These are phyloP conservation scores for Periparus ater DNA, from an alignment of 2,797 vertebrate species.

Conservation along the genomic window DNA sequence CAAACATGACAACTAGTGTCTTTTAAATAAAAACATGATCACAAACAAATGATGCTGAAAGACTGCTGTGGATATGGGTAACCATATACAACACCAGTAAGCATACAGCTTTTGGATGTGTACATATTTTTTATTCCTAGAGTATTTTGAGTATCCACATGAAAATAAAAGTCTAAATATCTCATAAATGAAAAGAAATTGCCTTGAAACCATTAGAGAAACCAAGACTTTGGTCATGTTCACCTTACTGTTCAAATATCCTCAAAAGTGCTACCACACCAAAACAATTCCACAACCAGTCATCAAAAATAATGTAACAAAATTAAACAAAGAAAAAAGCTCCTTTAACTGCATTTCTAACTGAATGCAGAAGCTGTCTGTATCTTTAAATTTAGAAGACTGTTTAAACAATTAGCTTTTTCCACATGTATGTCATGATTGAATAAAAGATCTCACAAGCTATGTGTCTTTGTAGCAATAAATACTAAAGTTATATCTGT, in stretches of 20 bases:
- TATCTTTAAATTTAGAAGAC: not conserved
- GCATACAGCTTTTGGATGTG: not conserved
- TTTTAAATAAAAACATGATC: slow-evolving; percentile 54
- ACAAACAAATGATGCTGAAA: not conserved
- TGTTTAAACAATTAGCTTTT: not conserved
- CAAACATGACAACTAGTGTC: slow-evolving; percentile 56
- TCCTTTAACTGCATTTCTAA: not conserved
- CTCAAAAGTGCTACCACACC: not conserved
- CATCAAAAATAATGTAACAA: not conserved
- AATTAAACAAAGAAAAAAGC: not conserved
- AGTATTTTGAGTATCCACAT: not conserved
- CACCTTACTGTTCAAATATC: not conserved
- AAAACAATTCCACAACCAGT: not conserved
- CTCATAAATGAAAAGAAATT: not conserved
- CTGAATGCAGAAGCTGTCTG: not conserved
- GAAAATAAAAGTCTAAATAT: not conserved
- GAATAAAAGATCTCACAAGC: slow-evolving; percentile 5
- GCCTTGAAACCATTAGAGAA: not conserved
- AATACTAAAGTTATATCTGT: not conserved
- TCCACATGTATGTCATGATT: not conserved
- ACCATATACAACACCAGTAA: not conserved
- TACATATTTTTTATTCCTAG: not conserved
- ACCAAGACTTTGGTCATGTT: not conserved
- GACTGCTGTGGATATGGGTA: slow-evolving; percentile 7
- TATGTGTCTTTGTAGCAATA: not conserved